Base-by-base conservation (phyloP, 2,113 vertebrate genomes). In the Bothrops jararaca region DNA sequence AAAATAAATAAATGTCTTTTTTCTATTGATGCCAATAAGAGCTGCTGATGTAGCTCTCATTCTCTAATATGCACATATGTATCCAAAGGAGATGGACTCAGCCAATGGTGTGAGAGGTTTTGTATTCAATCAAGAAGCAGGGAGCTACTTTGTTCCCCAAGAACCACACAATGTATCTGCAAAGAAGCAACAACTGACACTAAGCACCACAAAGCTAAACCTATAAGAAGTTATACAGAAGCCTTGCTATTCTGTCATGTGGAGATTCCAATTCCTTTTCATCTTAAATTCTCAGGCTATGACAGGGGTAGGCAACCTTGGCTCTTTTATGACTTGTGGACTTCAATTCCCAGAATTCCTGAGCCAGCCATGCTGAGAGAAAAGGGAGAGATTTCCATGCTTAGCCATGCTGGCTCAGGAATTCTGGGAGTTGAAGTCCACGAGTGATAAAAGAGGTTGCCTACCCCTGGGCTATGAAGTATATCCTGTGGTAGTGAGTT, bases 1-100 rank as follows among this genome's bases (percentile, higher is more conserved):
- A 58, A 48, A 50, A 50, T 96, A 97, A 97, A 97, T 97, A 97
- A 97, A 97, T 93, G 95, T 56, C n/a, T 39, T 42, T 80, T 80
- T 80, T 39, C 34, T 39, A 12, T 34, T 20, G 18, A 18, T 3
- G 6, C 74, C 34, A 80, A 22, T 80, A 80, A 39, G 7, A 80
- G 7, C 34, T 39, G n/a, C 20, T 22, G 34, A 80, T 80, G 34
- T 24, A 22, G 34, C 7, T 57, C 11, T 45, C 12, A 24, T 1
- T 58, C 42, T 29, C 39, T 7, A 29, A 26, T 53, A 26, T 34
- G 26, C 8, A 34, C n/a, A 54, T 64, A 60, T 48, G 26, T 20
- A 48, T 45, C 53, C 52, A 60, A 48, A 45, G 34, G 26, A 87
- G 57, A 26, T 24, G 39, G 64, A 0, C 23, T 24, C 11, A 64